Percentiles rank a stretch among this genome's conserved stretches.
Evolutionary conservation across 2,888 invertebrate species (phyloP).

Genomic region (Tiliacea citrago): DNA sequence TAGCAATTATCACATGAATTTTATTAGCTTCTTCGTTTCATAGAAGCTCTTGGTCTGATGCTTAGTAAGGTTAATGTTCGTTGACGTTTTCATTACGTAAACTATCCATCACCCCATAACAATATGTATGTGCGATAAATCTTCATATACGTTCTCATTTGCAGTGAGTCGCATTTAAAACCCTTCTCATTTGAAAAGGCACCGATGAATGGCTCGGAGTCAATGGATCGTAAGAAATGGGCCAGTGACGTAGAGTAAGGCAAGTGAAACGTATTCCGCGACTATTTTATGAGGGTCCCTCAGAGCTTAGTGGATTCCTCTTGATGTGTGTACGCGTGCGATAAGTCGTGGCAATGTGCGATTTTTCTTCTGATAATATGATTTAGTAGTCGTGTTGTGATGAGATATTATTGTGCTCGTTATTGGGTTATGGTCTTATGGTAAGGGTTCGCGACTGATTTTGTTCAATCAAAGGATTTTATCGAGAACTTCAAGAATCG

Average conservation of each 20-base stretch:
- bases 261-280: constrained; percentile 80
- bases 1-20: constrained; percentile 21
- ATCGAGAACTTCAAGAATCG: not conserved
- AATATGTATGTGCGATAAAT: constrained; percentile 75
- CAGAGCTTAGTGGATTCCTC: constrained; percentile 68
- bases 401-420: constrained; percentile 34
- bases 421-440: constrained; percentile 27
- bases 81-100: constrained; percentile 26
- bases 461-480: not conserved
- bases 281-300: constrained; percentile 77
- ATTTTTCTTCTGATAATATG: constrained; percentile 54
- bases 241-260: constrained; percentile 84
- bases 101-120: constrained; percentile 56
- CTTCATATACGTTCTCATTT: constrained; percentile 82
- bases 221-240: constrained; percentile 90
- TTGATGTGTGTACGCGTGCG: constrained; percentile 60
- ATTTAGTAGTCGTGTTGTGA: constrained; percentile 43
- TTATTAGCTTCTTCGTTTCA: constrained; percentile 10
- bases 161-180: constrained; percentile 83
- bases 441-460: not conserved
- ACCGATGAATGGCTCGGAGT: constrained; percentile 87
- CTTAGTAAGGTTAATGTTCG: constrained; percentile 13
- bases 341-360: constrained; percentile 57
- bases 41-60: not conserved
- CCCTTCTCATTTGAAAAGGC: constrained; percentile 86